Evolutionary conservation across 2,113 vertebrate genomes (phyloP).

Genomic region (Hippocampus comes): DNA sequence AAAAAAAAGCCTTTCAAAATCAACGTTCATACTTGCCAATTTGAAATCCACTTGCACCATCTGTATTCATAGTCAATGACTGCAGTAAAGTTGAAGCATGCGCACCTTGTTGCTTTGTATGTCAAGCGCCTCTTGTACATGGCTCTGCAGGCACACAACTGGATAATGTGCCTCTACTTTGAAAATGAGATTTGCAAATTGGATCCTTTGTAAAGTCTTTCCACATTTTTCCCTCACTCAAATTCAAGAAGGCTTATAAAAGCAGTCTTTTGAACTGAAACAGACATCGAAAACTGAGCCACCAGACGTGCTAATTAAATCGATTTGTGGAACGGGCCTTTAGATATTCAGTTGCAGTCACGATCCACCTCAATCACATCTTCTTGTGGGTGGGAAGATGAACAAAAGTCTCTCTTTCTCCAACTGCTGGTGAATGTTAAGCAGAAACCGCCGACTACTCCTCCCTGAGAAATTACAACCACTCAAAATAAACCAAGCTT

Average conservation of each 20-base stretch:
- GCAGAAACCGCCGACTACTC: constrained; percentile 9
- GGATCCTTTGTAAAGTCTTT: constrained; percentile 25
- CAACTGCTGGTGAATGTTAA: constrained; percentile 29
- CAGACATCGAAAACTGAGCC: constrained; percentile 34
- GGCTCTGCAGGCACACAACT: constrained; percentile 8
- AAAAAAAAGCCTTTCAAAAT: not conserved
- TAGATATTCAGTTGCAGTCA: constrained; percentile 18
- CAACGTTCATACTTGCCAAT: not conserved
- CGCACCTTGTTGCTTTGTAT: not conserved
- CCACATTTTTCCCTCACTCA: constrained; percentile 14
- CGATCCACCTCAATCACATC: constrained; percentile 13
- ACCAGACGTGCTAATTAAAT: constrained; percentile 41
- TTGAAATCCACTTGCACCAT: not conserved
- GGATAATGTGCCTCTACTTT: constrained; percentile 11
- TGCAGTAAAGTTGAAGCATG: constrained; percentile 4
- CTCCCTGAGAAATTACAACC: constrained; percentile 20
- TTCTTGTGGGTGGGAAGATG: constrained; percentile 12
- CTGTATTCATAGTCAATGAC: too few species aligned
- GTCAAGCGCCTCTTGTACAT: constrained; percentile 10
- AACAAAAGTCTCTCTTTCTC: constrained; percentile 12
- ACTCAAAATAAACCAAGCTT: constrained; percentile 35
- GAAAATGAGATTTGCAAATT: constrained; percentile 25
- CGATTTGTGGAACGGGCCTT: constrained; percentile 37
- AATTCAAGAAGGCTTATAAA: constrained; percentile 8
- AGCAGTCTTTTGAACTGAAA: constrained; percentile 17